Evolutionary conservation across 2,888 invertebrate species (phyloP), one percentile per base, ranked within the genome.

Genomic region (Isoperla grammatica): DNA sequence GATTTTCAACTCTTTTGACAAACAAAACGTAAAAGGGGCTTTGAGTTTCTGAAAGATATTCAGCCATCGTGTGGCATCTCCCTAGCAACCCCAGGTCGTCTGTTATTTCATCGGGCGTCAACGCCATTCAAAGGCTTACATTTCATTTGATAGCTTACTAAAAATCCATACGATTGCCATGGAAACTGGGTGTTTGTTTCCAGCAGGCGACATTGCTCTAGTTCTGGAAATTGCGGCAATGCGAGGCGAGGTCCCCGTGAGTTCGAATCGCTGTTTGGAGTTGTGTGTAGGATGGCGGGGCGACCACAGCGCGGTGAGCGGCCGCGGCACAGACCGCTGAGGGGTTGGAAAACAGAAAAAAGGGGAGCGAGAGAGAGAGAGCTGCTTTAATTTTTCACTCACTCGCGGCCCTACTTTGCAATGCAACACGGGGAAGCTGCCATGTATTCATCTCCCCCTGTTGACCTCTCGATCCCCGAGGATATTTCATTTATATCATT

Each of bases 331-430:
- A 45, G 19, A 46, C n/a, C 56, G 22, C 29, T 8, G 37, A 15
- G 48, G 58, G 54, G 17, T 46, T 17, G 17, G 53, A 8, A 20
- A 48, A 48, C 48, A 48, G 22, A 48, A 19, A 48, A 48, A 48
- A 12, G 23, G 22, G 22, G 48, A 23, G 23, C 23, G 48, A n/a
- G n/a, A 9, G n/a, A n/a, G n/a, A n/a, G n/a, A n/a, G n/a, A n/a
- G n/a, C n/a, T 15, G 49, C 23, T 49, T 49, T 23, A 49, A 49
- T 49, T 49, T 49, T 49, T 49, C 49, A 49, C 49, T 49, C 49
- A 15, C 40, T 29, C 29, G 29, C 29, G 29, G 29, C 29, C 29
- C 29, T 22, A 35, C 35, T 49, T 49, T 49, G 49, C 49, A 23
- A 22, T 13, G 23, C 49, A 29, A 15, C 29, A 23, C 15, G 29